Evolutionary conservation across 2,888 invertebrate species (phyloP).

Genomic region (Limenitis camilla): DNA sequence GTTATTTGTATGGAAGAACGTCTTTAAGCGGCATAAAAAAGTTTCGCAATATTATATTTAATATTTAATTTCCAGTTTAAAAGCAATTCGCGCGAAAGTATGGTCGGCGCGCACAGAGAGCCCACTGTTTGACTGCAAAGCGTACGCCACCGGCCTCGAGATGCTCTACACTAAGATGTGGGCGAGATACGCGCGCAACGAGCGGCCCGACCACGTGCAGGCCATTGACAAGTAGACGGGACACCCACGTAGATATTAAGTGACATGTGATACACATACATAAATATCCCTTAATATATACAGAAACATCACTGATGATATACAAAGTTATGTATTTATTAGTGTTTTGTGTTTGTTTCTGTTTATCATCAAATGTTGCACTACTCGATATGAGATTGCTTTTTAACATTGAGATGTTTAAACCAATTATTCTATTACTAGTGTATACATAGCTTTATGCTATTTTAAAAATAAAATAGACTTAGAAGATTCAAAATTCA

Average conservation of each 20-base stretch:
- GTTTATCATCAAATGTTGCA: too few species aligned
- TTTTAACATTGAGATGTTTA: too few species aligned
- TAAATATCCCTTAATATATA: neutral
- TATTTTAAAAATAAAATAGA: too few species aligned
- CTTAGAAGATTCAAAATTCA: too few species aligned
- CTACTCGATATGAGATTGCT: too few species aligned
- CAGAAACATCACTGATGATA: neutral
- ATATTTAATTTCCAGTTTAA: slow-evolving; percentile 76
- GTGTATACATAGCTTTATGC: too few species aligned
- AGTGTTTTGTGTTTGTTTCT: neutral
- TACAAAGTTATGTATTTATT: neutral
- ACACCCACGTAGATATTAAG: slow-evolving; percentile 36
- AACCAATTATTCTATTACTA: too few species aligned
- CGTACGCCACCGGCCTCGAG: slow-evolving; percentile 95
- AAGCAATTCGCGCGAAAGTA: slow-evolving; percentile 94
- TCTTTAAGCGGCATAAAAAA: neutral
- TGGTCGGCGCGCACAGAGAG: slow-evolving; percentile 94
- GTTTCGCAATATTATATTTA: neutral
- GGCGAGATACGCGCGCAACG: slow-evolving; percentile 85
- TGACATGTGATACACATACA: slow-evolving; percentile 14
- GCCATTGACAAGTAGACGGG: slow-evolving; percentile 52
- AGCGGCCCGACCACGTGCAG: slow-evolving; percentile 87
- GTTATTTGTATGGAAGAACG: too few species aligned
- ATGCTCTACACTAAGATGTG: slow-evolving; percentile 93
- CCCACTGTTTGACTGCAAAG: slow-evolving; percentile 94